A percentile compares a stretch with the other conserved stretches of the same genome.
phyloP scores from a whole-genome alignment of 1,140 invertebrate species.

The Hycleus phaleratus region DNA sequence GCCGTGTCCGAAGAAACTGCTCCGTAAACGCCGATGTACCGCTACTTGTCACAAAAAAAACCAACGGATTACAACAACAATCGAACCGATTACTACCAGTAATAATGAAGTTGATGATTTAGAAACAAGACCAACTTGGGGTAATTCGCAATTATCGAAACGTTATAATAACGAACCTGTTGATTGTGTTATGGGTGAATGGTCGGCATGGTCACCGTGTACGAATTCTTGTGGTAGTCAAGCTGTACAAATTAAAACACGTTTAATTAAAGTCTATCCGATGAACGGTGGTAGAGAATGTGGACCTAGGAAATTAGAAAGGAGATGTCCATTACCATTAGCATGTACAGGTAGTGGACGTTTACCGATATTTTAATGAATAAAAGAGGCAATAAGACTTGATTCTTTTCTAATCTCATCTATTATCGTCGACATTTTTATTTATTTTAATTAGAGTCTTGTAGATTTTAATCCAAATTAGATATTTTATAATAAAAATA shows the following conservation, averaged over 20 bases:
- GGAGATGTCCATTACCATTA: conserved; percentile 18
- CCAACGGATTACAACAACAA: neutral
- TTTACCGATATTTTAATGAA: neutral
- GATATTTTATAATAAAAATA: conserved; percentile 7
- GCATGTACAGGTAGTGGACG: conserved; percentile 16
- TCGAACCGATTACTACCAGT: no score
- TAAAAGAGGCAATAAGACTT: neutral
- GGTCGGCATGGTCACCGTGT: conserved; percentile 21
- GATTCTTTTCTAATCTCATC: neutral
- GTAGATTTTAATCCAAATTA: conserved; percentile 8
- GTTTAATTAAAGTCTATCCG: conserved; percentile 10
- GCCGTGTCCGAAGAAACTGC: conserved; percentile 54
- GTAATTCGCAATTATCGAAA: neutral
- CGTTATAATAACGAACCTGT: neutral
- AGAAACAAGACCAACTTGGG: neutral
- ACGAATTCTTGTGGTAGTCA: conserved; percentile 17
- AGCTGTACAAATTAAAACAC: conserved; percentile 18
- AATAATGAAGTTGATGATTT: neutral
- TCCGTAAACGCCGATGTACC: conserved; percentile 45
- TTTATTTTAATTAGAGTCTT: neutral
- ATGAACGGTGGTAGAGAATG: conserved; percentile 8
- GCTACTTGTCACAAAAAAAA: conserved; percentile 29
- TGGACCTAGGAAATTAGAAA: conserved; percentile 7
- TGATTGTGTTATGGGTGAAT: conserved; percentile 22
- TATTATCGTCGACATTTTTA: neutral